phyloP scores from a whole-genome alignment of 2,797 vertebrate species.

The Pipistrellus pygmaeus region DNA sequence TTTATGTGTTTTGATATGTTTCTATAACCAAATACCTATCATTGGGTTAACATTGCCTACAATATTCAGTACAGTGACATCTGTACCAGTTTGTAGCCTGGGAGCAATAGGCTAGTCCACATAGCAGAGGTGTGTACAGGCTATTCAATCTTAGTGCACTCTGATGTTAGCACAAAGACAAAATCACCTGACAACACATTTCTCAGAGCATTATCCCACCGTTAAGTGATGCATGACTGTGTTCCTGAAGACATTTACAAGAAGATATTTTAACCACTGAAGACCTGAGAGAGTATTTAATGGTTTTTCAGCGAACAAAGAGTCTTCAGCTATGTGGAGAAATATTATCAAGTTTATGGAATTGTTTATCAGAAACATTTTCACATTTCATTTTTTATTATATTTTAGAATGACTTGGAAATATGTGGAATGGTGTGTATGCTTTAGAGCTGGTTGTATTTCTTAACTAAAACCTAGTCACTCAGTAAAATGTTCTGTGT shows the following conservation, averaged over 20 bases:
- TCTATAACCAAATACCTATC: background rate
- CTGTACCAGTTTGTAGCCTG: background rate
- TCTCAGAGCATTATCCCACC: background rate
- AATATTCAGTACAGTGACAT: background rate
- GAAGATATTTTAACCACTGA: slow-evolving; percentile 16
- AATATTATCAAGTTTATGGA: background rate
- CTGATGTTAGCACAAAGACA: background rate
- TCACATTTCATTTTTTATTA: background rate
- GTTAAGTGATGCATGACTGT: background rate
- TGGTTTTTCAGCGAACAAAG: background rate
- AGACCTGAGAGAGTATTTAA: background rate
- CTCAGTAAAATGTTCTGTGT: background rate
- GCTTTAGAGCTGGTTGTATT: slow-evolving; percentile 27
- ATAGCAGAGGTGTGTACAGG: background rate
- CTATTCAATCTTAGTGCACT: background rate
- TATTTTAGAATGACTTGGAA: slow-evolving; percentile 46
- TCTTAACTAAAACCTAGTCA: slow-evolving; percentile 62
- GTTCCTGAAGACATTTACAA: slow-evolving; percentile 48
- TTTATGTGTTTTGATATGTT: background rate
- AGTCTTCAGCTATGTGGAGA: background rate
- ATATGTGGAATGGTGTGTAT: background rate
- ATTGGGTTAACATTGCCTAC: background rate
- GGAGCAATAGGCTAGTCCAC: background rate
- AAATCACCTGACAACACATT: background rate
- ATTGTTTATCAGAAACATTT: slow-evolving; percentile 49